Evolutionary conservation across 92 coral and sea anemone genomes (phyloP), one percentile per base, ranked within the genome.

Genomic region (Desmophyllum pertusum): DNA sequence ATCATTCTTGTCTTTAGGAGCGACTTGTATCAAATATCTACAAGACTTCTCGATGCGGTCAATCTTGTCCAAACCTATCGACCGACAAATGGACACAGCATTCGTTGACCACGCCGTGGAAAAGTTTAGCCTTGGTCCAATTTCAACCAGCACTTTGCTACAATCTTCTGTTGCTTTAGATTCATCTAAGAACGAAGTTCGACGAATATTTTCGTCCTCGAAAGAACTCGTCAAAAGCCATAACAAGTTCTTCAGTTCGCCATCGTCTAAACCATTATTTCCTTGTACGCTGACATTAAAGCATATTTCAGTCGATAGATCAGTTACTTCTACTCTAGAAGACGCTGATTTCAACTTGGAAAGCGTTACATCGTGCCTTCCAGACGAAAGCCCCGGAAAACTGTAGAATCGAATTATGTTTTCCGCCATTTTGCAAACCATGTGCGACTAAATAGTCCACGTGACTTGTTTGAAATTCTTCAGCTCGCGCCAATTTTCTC

Each of bases 71-170:
- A 96, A 85, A 31, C 98, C 98, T 75, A 96, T 85, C 38, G 98
- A 92, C 3, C 86, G 86, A 73, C 98, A 96, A 84, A 96, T 94
- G 10, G 98, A 92, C 70, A 94, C 98, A 4, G 98, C 98, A 76
- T 96, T 96, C 10, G 98, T 96, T 11, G 98, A 96, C 94, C 92
- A 93, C 4, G 98, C 98, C 2, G 98, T 96, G n/a, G 98, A 96
- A 78, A 96, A 96, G 76, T 96, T 96, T 70, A 96, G 81, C 74
- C 98, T 90, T 72, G 98, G 98, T 5, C 98, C 98, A 66, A 96
- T 94, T 84, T 96, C 98, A 50, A 96, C 86, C 70, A 84, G 25
- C 2, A 83, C 77, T 76, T 84, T 50, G 50, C 74, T n/a, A 70
- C 80, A 46, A 63, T 35, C 75, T 21, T 80, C 85, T 53, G 55